A percentile compares a stretch with the other conserved stretches of the same genome.
phyloP scores from a whole-genome alignment of 2,113 vertebrate species.

The Quiscalus mexicanus region DNA sequence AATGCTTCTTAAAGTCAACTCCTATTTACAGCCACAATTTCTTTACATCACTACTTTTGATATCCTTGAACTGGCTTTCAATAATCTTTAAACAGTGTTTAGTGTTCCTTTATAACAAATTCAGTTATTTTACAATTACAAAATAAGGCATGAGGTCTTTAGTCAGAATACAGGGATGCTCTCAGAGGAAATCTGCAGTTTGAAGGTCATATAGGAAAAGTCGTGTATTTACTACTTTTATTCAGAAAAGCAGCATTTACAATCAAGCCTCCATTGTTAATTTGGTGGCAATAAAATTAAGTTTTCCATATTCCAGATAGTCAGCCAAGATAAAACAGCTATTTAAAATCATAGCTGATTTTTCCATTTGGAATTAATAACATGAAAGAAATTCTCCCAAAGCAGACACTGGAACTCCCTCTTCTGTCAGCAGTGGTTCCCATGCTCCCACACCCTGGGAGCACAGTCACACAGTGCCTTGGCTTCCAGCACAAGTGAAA shows the following conservation, averaged over 20 bases:
- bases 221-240: background rate
- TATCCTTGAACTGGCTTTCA: background rate
- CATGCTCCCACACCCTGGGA: slow-evolving; percentile 23
- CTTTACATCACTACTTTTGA: background rate
- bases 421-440: background rate
- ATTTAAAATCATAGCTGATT: background rate
- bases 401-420: background rate
- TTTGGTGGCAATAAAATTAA: background rate
- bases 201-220: background rate
- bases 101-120: background rate
- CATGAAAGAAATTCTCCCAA: background rate
- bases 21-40: background rate
- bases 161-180: background rate
- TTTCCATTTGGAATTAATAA: background rate
- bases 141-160: background rate
- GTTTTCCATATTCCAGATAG: background rate
- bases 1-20: background rate
- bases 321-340: background rate
- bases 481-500: background rate
- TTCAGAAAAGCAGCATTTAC: background rate
- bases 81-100: background rate
- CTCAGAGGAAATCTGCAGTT: background rate
- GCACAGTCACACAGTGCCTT: slow-evolving; percentile 10
- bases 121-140: background rate
- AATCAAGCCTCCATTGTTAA: background rate